Base-by-base conservation (phyloP, 2,113 vertebrate species). In the Vidua chalybeata region DNA sequence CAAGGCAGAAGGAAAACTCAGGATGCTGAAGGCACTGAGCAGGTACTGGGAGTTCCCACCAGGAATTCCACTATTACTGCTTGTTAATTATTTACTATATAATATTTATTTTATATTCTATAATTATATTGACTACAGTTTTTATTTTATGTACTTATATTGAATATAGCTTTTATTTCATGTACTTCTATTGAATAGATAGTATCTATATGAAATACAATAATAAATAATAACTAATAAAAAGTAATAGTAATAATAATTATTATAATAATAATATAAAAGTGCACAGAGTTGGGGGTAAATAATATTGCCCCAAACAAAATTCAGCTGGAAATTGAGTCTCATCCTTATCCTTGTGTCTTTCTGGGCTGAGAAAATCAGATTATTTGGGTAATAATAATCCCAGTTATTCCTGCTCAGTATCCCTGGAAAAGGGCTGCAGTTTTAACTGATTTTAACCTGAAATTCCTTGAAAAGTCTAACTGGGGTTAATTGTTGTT, bases 1-100 rank as follows among this genome's bases (percentile, higher is more conserved):
- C 24, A 96, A 91, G 10, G 97, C 95, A 7, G 97, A 98, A 63
- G 45, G 52, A n/a, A 96, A 84, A n/a, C 78, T 98, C 8, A 93
- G 76, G 78, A 43, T 31, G 14, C 30, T 98, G 71, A 96, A 85
- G 94, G 84, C 89, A 2, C 16, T 43, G 41, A 80, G 39, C 92
- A 96, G 98, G 98, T 98, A 89, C 41, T 59, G 48, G 35, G 26
- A 59, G 7, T 16, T 69, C 49, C 56, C 23, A 51, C 7, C 54
- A n/a, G 39, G 13, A 59, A 67, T 46, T 59, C 45, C 28, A 21
- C 49, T 21, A 4, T 24, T 76, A 3, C 39, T 46, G 6, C 5
- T 12, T 69, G 33, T 27, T 27, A 22, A 39, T 63, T 26, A 62
- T 35, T 61, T 10, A 23, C 8, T 49, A 4, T 10, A 3, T 23